Conservation (phyloP, 2,888 invertebrate species). For the Drosophila villosipedis region DNA sequence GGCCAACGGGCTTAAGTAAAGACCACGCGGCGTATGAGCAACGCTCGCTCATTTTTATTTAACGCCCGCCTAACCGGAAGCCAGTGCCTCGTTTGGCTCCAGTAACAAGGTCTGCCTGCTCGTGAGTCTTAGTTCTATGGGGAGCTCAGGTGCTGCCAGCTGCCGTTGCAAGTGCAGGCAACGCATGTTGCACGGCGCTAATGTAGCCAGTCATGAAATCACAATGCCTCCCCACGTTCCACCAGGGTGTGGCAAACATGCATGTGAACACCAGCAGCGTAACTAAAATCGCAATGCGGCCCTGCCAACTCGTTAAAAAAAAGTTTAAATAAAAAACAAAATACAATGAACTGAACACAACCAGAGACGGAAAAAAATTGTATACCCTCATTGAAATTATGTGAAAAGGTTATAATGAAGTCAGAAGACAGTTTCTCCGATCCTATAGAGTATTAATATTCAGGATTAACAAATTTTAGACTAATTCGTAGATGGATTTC, state of each 20-base stretch:
- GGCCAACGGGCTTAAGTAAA: constrained; percentile 81
- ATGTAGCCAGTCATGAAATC: constrained; percentile 82
- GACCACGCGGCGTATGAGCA: constrained; percentile 76
- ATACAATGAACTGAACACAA: constrained; percentile 18
- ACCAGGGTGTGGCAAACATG: constrained; percentile 66
- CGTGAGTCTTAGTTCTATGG: not conserved
- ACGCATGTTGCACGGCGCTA: constrained; percentile 80
- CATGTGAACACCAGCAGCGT: constrained; percentile 63
- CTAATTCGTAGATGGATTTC: not conserved
- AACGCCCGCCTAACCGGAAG: constrained; percentile 77
- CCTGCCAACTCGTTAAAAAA: constrained; percentile 59
- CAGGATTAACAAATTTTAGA: not conserved
- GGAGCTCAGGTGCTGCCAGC: constrained; percentile 1
- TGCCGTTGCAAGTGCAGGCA: constrained; percentile 54
- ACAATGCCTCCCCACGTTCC: constrained; percentile 52
- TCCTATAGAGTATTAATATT: not conserved
- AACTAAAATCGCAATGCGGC: constrained; percentile 12
- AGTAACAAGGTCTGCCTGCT: constrained; percentile 46
- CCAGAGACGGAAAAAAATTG: not conserved
- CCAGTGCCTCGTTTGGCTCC: constrained; percentile 70
- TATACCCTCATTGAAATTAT: not conserved
- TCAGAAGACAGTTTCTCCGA: not conserved
- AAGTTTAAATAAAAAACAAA: constrained; percentile 5
- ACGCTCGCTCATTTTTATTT: constrained; percentile 76
- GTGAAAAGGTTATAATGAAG: not conserved